Base-by-base conservation (phyloP, 2,888 invertebrate species). In the Adineta ricciae region DNA sequence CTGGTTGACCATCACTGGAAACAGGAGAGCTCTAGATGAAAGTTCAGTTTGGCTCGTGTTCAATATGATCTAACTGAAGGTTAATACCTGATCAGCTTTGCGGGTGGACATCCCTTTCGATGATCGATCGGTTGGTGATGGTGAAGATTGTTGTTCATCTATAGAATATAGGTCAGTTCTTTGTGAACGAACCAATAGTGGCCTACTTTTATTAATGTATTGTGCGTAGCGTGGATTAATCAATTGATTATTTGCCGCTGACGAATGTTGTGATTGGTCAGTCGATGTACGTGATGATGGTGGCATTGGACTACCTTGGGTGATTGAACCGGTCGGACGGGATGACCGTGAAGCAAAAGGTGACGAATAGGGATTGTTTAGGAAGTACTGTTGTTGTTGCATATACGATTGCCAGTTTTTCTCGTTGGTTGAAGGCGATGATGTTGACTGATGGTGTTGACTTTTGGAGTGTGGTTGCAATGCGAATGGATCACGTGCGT, bases 281-380 rank as follows among this genome's bases (percentile, higher is more conserved):
- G 64, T 16, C 11, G 32, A 32, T 64, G 32, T 32, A 27, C 32
- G 64, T 64, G 32, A 64, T 19, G 32, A 64, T 32, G 41, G 24
- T 78, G 41, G 41, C n/a, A 78, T 41, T 14, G 78, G 78, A 78
- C 78, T 78, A 41, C 78, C 78, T 41, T 78, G 78, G 8, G 78
- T 78, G 36, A 78, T 78, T 9, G 78, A 78, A 41, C 78, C 78
- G 38, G 41, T 14, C 14, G 41, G 78, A 41, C 41, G 38, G 9
- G 78, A 41, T 41, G 78, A 24, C n/a, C 41, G 41, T 24, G 41
- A 38, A 21, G 21, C 4, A 73, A 21, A 24, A 24, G 19, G 73
- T 78, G 41, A 38, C 41, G 78, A 1, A 78, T 38, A 11, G 0
- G 38, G n/a, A 9, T 38, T 41, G 2, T 38, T 2, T 78, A 41